A percentile compares a stretch with the other conserved stretches of the same genome.
These are phyloP conservation scores for Eretmocerus hayati DNA, from an alignment of 2,888 invertebrate species.

Conservation along the genomic window DNA sequence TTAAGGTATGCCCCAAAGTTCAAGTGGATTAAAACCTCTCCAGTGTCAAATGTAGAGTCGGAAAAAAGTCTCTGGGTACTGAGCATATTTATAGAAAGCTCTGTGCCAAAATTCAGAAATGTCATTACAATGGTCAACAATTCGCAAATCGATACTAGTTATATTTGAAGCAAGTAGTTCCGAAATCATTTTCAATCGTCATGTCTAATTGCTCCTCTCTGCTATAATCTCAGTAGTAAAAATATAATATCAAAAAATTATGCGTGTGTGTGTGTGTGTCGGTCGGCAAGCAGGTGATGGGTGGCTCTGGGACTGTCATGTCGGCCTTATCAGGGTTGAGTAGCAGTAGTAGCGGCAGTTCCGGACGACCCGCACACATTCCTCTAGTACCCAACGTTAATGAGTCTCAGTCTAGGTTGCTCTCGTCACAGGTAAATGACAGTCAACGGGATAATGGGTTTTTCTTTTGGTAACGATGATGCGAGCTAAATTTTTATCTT, in stretches of 20 bases:
- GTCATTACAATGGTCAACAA: too few species aligned
- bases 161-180: too few species aligned
- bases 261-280: conserved; percentile 28
- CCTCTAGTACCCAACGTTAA: conserved; percentile 53
- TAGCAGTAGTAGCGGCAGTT: conserved; percentile 47
- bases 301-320: conserved; percentile 49
- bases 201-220: too few species aligned
- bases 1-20: too few species aligned
- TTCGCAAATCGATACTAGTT: too few species aligned
- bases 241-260: too few species aligned
- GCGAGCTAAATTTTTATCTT: background rate
- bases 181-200: too few species aligned
- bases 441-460: too few species aligned
- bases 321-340: conserved; percentile 43
- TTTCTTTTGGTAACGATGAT: background rate
- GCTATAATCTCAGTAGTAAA: too few species aligned
- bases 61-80: conserved; percentile 12
- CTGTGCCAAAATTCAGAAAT: too few species aligned
- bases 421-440: conserved; percentile 41
- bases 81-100: too few species aligned
- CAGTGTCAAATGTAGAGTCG: background rate
- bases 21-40: too few species aligned
- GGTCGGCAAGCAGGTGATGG: conserved; percentile 45
- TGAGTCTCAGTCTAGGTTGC: conserved; percentile 45
- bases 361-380: conserved; percentile 47